Base-by-base conservation (phyloP, 2,113 vertebrate genomes). In the Pagrus major region DNA sequence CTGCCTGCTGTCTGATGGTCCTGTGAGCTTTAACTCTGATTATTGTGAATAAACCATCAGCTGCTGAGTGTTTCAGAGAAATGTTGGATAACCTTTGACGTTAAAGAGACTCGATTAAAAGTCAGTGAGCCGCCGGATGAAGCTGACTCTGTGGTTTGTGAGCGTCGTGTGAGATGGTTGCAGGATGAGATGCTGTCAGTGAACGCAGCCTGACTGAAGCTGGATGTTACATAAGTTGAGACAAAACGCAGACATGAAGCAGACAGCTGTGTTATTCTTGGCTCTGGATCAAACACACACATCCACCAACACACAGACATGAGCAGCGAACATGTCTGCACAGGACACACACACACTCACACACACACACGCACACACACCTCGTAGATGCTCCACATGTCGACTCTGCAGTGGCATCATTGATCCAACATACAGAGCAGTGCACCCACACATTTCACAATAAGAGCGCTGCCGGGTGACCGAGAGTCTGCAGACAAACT, bases 191-290 rank as follows among this genome's bases (percentile, higher is more conserved):
- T n/a, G n/a, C n/a, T n/a, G n/a, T n/a, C n/a, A n/a, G n/a, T n/a
- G n/a, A n/a, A n/a, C n/a, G n/a, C n/a, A n/a, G n/a, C n/a, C n/a
- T n/a, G n/a, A n/a, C n/a, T n/a, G n/a, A n/a, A 46, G 64, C 79
- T 68, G 55, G n/a, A 58, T 39, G 76, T 33, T 83, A 79, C 60
- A 23, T 85, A 71, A 85, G 66, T 80, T 71, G 46, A 76, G 76
- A 65, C 79, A 16, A 63, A 63, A 76, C 15, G 33, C 80, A 82
- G 76, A 85, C 83, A 49, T 49, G 66, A 33, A 69, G 2, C 73
- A 85, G 78, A 85, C 83, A 77, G 83, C 73, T 81, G 83, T 60
- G 72, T 72, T 85, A 77, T 81, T 81, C 47, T 56, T 63, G 83
- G 83, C 72, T 77, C 31, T 1, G 25, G 33, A 77, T 81, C 73